Conservation (phyloP, 92 coral and sea anemone genomes). For the Parazoanthus darwini region DNA sequence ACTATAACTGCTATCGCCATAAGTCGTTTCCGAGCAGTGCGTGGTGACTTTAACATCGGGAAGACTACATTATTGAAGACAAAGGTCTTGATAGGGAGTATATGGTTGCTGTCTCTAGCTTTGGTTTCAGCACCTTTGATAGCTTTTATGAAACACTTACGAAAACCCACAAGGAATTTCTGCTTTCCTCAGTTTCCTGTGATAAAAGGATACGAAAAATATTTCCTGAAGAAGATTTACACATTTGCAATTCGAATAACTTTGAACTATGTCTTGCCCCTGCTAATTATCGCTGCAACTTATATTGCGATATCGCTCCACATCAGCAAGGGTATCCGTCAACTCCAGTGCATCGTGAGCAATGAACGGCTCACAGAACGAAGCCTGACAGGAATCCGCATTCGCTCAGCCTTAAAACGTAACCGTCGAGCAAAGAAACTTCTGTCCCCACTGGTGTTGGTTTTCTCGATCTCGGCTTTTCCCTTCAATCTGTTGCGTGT, state of each 20-base stretch:
- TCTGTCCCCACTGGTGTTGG: neutral
- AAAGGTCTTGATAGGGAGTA: neutral
- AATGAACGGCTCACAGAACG: neutral
- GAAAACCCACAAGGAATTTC: neutral
- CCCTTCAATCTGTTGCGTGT: neutral
- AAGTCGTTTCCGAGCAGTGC: slow-evolving; percentile 22
- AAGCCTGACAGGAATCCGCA: neutral
- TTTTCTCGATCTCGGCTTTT: neutral
- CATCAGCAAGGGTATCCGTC: neutral
- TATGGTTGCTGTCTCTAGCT: neutral
- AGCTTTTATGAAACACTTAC: neutral
- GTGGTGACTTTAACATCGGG: neutral
- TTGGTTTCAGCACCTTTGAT: neutral
- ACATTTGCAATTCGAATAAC: neutral
- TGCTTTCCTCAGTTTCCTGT: slow-evolving; percentile 4
- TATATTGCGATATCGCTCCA: slow-evolving; percentile 7
- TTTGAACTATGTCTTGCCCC: neutral
- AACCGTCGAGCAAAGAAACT: neutral
- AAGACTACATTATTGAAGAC: neutral
- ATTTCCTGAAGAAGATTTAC: neutral
- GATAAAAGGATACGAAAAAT: neutral
- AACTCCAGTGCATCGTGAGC: neutral
- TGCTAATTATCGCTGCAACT: neutral
- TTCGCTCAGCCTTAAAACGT: neutral
- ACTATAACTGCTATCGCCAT: slow-evolving; percentile 14